These are phyloP conservation scores for Marcusenius ussheri DNA, from an alignment of 2,113 vertebrate species.

Conservation along the genomic window DNA sequence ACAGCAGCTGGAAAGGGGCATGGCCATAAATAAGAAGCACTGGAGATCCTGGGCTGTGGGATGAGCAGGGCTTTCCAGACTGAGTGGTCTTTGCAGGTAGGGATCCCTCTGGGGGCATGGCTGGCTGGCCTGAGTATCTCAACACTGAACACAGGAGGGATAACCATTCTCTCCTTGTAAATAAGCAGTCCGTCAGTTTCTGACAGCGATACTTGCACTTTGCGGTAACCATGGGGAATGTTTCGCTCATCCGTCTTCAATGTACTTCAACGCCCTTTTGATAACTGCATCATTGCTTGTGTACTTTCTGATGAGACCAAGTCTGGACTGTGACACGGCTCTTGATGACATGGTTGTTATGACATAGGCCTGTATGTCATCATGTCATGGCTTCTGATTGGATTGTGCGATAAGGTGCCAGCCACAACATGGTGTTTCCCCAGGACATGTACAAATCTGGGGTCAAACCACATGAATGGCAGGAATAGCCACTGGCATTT, in stretches of 20 bases:
- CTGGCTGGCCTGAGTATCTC: neutral
- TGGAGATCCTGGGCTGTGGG: neutral
- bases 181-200: neutral
- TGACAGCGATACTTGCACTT: neutral
- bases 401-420: neutral
- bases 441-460: neutral
- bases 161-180: neutral
- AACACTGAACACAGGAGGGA: neutral
- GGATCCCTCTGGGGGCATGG: neutral
- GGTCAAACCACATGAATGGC: neutral
- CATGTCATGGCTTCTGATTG: neutral
- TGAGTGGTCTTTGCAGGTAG: neutral
- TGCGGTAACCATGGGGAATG: neutral
- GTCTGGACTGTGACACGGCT: neutral
- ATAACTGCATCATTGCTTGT: neutral
- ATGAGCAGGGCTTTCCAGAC: neutral
- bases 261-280: neutral
- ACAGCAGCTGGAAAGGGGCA: neutral
- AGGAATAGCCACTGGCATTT: neutral
- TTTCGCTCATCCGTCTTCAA: neutral
- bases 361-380: neutral
- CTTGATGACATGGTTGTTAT: neutral
- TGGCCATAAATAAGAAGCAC: neutral
- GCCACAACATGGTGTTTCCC: neutral
- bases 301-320: neutral